A percentile compares a stretch with the other conserved stretches of the same genome.
Evolutionary conservation across 2,888 invertebrate genomes (phyloP).

Genomic region (Lepas anatifera): DNA sequence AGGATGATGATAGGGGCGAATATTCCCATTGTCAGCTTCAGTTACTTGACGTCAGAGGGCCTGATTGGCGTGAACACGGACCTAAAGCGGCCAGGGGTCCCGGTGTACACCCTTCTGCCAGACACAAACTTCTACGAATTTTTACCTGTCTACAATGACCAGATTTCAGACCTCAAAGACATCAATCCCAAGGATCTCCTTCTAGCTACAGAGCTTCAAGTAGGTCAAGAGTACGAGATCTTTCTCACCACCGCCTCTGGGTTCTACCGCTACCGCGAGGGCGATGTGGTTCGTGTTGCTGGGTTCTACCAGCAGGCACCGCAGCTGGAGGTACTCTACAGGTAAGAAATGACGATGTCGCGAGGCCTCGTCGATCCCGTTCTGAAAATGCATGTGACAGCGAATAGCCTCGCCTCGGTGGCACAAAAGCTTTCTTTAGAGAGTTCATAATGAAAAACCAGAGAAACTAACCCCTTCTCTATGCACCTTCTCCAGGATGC

Average conservation of each 20-base stretch:
- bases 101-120: conserved; percentile 27
- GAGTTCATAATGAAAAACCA: no score
- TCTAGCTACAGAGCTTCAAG: conserved; percentile 27
- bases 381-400: no score
- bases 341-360: no score
- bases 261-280: conserved; percentile 32
- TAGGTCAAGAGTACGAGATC: conserved; percentile 30
- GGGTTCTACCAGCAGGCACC: conserved; percentile 30
- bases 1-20: conserved; percentile 22
- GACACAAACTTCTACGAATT: conserved; percentile 32
- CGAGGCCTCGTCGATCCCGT: no score
- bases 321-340: conserved; percentile 13
- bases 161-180: neutral
- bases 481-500: no score
- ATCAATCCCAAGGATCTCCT: neutral
- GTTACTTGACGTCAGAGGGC: conserved; percentile 34
- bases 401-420: no score
- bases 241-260: conserved; percentile 32
- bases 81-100: conserved; percentile 14
- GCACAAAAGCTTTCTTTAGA: no score
- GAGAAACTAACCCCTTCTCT: no score
- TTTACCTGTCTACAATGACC: conserved; percentile 28
- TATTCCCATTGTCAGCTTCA: conserved; percentile 30
- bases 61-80: conserved; percentile 27
- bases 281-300: conserved; percentile 32